Conservation (phyloP, 2,888 invertebrate genomes). For the Agrotis puta region DNA sequence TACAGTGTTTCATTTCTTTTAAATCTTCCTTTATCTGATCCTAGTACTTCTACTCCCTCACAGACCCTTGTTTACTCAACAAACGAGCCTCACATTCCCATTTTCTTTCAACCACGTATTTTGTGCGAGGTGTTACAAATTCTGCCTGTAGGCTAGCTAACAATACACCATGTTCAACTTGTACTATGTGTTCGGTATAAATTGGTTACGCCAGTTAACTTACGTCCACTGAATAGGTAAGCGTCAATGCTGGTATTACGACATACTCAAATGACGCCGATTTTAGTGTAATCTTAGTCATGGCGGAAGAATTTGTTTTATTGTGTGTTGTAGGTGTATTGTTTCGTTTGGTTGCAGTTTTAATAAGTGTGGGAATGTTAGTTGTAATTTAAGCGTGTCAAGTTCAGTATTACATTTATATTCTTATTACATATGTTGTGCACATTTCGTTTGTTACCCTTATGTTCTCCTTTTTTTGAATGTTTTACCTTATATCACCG, state of each 20-base stretch:
- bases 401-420: constrained; percentile 48
- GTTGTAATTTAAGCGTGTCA: constrained; percentile 51
- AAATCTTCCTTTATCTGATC: constrained; percentile 12
- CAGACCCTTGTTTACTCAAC: constrained; percentile 32
- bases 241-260: constrained; percentile 66
- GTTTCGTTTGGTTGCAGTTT: constrained; percentile 58
- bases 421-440: constrained; percentile 10
- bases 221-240: constrained; percentile 78
- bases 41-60: neutral
- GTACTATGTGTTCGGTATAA: constrained; percentile 76
- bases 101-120: constrained; percentile 73
- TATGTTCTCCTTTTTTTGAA: neutral
- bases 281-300: constrained; percentile 72
- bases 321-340: constrained; percentile 55
- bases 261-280: constrained; percentile 70
- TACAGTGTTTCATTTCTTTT: neutral
- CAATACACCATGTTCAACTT: constrained; percentile 74
- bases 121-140: constrained; percentile 82
- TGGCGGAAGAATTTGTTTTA: constrained; percentile 66
- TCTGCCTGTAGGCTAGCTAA: constrained; percentile 77
- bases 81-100: constrained; percentile 37
- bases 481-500: neutral
- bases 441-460: neutral
- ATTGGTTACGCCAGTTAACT: constrained; percentile 78
- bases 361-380: constrained; percentile 58